Evolutionary conservation across 2,797 vertebrate species (phyloP).

Genomic region (Moxostoma hubbsi): DNA sequence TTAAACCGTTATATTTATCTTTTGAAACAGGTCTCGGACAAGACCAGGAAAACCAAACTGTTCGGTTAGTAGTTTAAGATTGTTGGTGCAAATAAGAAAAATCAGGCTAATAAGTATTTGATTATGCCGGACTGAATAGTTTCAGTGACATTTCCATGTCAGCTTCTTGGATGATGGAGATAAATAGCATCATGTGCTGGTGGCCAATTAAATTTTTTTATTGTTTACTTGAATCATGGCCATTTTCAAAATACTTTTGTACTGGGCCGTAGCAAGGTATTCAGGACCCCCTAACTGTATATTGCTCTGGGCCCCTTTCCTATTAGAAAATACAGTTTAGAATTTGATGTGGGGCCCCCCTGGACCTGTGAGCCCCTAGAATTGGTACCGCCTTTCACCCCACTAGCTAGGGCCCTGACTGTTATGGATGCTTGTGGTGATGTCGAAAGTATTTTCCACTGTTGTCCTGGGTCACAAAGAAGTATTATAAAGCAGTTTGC

Average conservation of each 20-base stretch:
- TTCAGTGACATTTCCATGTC: constrained; percentile 34
- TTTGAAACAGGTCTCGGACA: constrained; percentile 22
- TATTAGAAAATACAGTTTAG: too few relatives aligned
- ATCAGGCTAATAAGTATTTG: constrained; percentile 21
- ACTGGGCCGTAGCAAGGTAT: neutral
- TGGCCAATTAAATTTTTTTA: neutral
- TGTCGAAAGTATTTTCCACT: neutral
- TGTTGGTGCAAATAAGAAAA: constrained; percentile 32
- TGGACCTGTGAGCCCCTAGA: too few relatives aligned
- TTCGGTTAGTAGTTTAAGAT: constrained; percentile 30
- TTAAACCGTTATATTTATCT: constrained; percentile 26
- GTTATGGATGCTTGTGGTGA: constrained; percentile 1
- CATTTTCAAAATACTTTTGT: constrained; percentile 23
- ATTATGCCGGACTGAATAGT: constrained; percentile 47
- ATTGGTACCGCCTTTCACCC: too few relatives aligned
- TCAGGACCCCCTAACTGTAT: too few relatives aligned
- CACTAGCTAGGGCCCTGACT: neutral
- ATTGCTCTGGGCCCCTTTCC: too few relatives aligned
- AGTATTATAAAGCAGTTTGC: constrained; percentile 40
- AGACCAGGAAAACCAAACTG: constrained; percentile 26
- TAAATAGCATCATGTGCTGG: constrained; percentile 5
- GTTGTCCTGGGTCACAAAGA: neutral
- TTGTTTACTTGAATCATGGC: neutral
- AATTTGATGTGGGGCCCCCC: too few relatives aligned
- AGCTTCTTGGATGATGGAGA: constrained; percentile 25